A percentile compares a stretch with the other conserved stretches of the same genome.
Evolutionary conservation across 2,888 invertebrate species (phyloP).

Genomic region (Odontocolon sp.): DNA sequence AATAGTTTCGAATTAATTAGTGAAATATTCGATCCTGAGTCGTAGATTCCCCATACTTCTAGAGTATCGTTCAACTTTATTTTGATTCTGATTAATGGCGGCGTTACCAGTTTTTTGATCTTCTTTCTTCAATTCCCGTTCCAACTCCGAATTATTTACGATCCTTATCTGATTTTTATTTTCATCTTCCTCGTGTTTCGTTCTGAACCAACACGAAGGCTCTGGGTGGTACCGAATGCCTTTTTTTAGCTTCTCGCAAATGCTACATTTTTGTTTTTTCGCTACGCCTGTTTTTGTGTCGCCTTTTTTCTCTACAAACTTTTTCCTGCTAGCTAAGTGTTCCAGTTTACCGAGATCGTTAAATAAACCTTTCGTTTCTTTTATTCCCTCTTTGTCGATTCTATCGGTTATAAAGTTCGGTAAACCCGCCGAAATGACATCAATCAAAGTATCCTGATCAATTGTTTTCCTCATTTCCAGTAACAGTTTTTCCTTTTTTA

Average conservation of each 20-base stretch:
- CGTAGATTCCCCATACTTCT: slow-evolving; percentile 31
- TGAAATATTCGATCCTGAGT: slow-evolving; percentile 40
- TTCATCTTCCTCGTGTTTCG: neutral
- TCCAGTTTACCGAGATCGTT: neutral
- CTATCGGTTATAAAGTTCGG: neutral
- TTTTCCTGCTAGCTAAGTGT: neutral
- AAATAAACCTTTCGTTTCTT: slow-evolving; percentile 2
- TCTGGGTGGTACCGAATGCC: neutral
- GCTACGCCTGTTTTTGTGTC: neutral
- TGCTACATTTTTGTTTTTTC: neutral
- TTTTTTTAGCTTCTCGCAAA: neutral
- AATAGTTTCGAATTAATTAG: slow-evolving; percentile 25
- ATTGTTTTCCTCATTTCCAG: neutral
- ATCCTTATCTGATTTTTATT: neutral
- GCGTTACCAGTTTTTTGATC: slow-evolving; percentile 28
- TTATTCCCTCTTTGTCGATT: neutral
- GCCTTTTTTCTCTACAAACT: neutral
- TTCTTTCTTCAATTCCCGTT: neutral
- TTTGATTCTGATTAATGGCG: slow-evolving; percentile 45
- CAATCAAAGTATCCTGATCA: neutral
- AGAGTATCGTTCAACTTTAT: slow-evolving; percentile 19
- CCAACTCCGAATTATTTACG: slow-evolving; percentile 3
- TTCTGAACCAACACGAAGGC: slow-evolving; percentile 5
- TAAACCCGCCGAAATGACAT: slow-evolving; percentile 9
- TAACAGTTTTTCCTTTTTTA: slow-evolving; percentile 10